A percentile compares a stretch with the other conserved stretches of the same genome.
Conservation (phyloP, 2,113 vertebrate species). For the Penelope pileata region DNA sequence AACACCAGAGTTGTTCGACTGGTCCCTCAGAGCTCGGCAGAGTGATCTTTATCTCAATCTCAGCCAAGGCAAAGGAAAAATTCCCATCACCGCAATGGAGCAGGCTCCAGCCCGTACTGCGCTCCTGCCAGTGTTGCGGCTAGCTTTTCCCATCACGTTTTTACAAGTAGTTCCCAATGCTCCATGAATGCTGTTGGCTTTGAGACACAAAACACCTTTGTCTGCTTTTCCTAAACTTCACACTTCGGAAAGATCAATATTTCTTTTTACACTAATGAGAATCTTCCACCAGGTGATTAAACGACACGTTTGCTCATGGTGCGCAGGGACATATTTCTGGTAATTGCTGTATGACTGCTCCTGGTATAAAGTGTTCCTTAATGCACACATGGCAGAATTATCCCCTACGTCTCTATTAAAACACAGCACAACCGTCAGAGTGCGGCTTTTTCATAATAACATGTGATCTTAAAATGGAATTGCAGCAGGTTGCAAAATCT, state of each 20-base stretch:
- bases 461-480: neutral
- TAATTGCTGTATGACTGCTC: constrained; percentile 22
- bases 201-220: neutral
- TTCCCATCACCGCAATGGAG: neutral
- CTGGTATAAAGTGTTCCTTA: constrained; percentile 22
- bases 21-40: constrained; percentile 12
- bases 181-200: neutral
- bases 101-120: neutral
- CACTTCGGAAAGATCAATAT: neutral
- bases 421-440: neutral
- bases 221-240: neutral
- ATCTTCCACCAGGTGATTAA: constrained; percentile 25
- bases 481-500: constrained; percentile 36
- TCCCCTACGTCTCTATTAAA: constrained; percentile 44
- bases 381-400: constrained; percentile 12
- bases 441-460: constrained; percentile 8
- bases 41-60: constrained; percentile 32
- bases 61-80: constrained; percentile 31
- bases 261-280: neutral
- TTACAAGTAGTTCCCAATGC: neutral
- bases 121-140: neutral
- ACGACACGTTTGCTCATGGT: constrained; percentile 22
- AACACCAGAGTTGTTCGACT: constrained; percentile 46
- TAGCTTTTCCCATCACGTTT: neutral
- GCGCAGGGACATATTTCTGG: neutral